Evolutionary conservation across 2,113 vertebrate species (phyloP), one percentile per base, ranked within the genome.

Genomic region (Anser brachyrhynchus): DNA sequence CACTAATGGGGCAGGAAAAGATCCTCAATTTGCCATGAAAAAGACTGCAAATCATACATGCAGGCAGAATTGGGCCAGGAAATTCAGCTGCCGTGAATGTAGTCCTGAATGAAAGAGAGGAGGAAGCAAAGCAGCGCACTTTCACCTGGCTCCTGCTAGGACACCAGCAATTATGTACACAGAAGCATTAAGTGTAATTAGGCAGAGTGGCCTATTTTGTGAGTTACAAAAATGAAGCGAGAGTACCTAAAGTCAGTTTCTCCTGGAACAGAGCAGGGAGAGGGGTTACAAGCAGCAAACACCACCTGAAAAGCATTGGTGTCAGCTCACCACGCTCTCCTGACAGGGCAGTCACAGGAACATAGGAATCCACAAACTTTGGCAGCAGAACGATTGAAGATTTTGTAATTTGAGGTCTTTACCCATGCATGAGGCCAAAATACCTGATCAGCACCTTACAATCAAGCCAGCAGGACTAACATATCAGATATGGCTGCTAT

Each of bases 181-280:
- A 94, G 76, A 77, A 96, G 72, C 85, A 74, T 79, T 93, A 93
- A 92, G 73, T 76, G 73, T 96, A 96, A 94, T 97, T 96, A 96
- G 91, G 91, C 89, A 78, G 64, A 93, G 92, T 82, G 64, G 46
- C 80, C 94, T 92, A 65, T 92, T 96, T 97, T 77, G 87, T 64
- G 84, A 97, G 81, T 91, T 84, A 57, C 71, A 79, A 97, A 91
- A 89, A 92, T 77, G 72, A 85, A 95, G 72, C 84, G 74, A 62
- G 84, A 94, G 65, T 72, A 70, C 52, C 93, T 95, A 95, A 95
- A 95, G 67, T 37, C 43, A 54, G 52, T 79, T 84, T 75, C 86
- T 89, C 55, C 52, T 39, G 26, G 69, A 44, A 70, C 35, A 33
- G 12, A 65, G 77, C 25, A 65, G 70, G 59, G 64, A 87, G 18